A percentile compares a stretch with the other conserved stretches of the same genome.
Evolutionary conservation across 2,888 invertebrate genomes (phyloP).

Genomic region (Melipona beecheii): DNA sequence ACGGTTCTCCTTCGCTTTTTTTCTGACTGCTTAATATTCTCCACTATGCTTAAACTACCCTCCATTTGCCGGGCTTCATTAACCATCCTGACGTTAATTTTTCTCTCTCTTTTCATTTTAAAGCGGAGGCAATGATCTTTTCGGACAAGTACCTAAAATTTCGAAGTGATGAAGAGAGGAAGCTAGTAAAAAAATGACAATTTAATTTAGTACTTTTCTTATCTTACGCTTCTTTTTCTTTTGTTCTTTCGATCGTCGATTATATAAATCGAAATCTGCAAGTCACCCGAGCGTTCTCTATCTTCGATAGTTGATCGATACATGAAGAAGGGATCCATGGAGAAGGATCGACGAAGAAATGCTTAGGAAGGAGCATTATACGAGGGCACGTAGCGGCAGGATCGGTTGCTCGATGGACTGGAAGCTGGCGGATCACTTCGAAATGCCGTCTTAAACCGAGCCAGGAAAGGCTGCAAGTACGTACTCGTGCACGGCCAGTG

Average conservation of each 20-base stretch:
- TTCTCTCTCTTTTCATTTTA: too few species aligned
- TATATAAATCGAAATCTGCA: not conserved
- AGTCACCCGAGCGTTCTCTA: slow-evolving; percentile 15
- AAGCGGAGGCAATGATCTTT: not conserved
- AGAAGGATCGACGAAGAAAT: slow-evolving; percentile 45
- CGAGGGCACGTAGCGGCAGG: slow-evolving; percentile 13
- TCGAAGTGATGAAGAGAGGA: not conserved
- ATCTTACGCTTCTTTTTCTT: not conserved
- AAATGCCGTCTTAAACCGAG: slow-evolving; percentile 62
- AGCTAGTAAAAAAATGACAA: not conserved
- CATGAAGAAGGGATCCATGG: slow-evolving; percentile 10
- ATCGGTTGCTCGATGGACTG: slow-evolving; percentile 61
- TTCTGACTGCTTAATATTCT: slow-evolving; percentile 5
- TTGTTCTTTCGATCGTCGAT: not conserved
- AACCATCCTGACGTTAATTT: not conserved
- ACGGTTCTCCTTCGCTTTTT: slow-evolving; percentile 3
- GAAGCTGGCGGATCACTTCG: slow-evolving; percentile 57
- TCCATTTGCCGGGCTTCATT: not conserved
- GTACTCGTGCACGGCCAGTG: slow-evolving; percentile 65
- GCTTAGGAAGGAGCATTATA: slow-evolving; percentile 43
- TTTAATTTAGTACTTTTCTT: not conserved
- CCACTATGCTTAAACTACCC: not conserved
- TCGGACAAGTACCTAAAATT: not conserved
- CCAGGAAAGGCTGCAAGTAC: slow-evolving; percentile 56
- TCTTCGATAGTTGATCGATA: not conserved